Evolutionary conservation across 2,888 invertebrate species (phyloP).

Genomic region (Ischnus inquisitorius): DNA sequence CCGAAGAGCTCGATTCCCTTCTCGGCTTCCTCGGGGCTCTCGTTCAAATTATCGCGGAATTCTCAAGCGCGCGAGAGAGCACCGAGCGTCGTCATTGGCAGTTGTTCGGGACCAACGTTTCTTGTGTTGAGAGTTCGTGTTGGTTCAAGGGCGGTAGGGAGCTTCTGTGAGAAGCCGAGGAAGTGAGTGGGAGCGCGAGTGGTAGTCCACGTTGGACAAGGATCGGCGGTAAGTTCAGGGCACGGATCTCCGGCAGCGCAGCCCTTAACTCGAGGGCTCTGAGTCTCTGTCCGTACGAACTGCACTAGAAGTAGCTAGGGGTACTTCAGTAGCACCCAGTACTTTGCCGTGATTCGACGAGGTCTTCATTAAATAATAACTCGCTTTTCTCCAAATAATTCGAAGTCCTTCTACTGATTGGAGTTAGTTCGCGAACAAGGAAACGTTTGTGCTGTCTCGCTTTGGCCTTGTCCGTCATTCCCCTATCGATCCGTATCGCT

Average conservation of each 20-base stretch:
- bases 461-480: neutral
- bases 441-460: constrained; percentile 47
- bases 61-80: constrained; percentile 72
- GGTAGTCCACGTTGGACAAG: constrained; percentile 32
- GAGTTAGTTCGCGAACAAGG: constrained; percentile 23
- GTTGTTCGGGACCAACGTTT: constrained; percentile 58
- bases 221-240: constrained; percentile 55
- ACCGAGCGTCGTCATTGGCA: constrained; percentile 63
- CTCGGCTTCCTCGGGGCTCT: constrained; percentile 51
- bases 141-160: constrained; percentile 53
- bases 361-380: constrained; percentile 83
- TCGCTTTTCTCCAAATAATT: constrained; percentile 78
- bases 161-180: constrained; percentile 46
- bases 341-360: constrained; percentile 65
- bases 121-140: constrained; percentile 44
- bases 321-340: constrained; percentile 73
- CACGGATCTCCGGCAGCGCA: constrained; percentile 69
- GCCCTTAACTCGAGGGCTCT: constrained; percentile 80
- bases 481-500: constrained; percentile 6
- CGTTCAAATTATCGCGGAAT: constrained; percentile 81
- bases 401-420: constrained; percentile 61
- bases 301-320: constrained; percentile 78
- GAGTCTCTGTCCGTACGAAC: constrained; percentile 75
- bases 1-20: constrained; percentile 75
- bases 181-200: constrained; percentile 48